These are phyloP conservation scores for Panthera tigris DNA, from an alignment of 2,113 vertebrate species.

Conservation along the genomic window DNA sequence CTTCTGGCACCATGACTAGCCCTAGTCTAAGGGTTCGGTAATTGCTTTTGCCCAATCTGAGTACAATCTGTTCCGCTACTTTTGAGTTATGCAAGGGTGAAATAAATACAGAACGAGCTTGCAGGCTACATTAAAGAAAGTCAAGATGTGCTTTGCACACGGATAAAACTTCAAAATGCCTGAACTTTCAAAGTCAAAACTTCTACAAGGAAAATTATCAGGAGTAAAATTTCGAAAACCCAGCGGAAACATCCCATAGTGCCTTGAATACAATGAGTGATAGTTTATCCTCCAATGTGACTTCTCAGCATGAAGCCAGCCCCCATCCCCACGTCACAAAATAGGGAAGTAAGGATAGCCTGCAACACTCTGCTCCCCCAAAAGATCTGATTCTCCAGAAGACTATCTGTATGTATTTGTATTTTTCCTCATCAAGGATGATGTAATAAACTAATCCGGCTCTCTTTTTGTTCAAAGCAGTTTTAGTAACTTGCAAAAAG, in stretches of 20 bases:
- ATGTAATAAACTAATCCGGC: constrained; percentile 10
- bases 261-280: not conserved
- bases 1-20: constrained; percentile 32
- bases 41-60: constrained; percentile 68
- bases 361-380: not conserved
- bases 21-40: constrained; percentile 29
- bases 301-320: not conserved
- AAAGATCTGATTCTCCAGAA: not conserved
- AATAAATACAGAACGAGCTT: constrained; percentile 50
- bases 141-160: not conserved
- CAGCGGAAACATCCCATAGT: not conserved
- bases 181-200: constrained; percentile 56
- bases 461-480: not conserved
- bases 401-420: not conserved
- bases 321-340: not conserved
- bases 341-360: not conserved
- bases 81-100: constrained; percentile 59
- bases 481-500: constrained; percentile 39
- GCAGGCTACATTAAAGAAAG: constrained; percentile 42
- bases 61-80: constrained; percentile 53
- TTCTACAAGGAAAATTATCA: constrained; percentile 8
- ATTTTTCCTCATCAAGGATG: not conserved
- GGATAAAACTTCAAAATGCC: constrained; percentile 23
- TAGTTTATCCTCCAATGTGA: not conserved
- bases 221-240: not conserved